Evolutionary conservation across 1,140 invertebrate species (phyloP), one percentile per base, ranked within the genome.

Genomic region (Drosophila auraria): DNA sequence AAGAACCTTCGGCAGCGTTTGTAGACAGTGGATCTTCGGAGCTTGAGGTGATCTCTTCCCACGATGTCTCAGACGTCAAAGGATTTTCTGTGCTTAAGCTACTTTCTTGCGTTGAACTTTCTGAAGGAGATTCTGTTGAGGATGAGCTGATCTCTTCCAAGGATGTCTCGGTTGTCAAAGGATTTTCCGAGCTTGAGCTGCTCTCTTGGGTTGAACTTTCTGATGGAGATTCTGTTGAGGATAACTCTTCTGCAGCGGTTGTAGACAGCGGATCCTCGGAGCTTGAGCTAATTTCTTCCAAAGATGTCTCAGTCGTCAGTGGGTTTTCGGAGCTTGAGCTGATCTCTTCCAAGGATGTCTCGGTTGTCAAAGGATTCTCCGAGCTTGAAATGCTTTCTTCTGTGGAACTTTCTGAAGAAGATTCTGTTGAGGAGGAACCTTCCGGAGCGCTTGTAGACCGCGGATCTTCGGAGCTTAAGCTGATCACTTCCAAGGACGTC

Each of bases 191-290:
- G n/a, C 56, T 58, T 14, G 11, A 57, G 5, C 5, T 14, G 8
- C 6, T 40, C 40, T 36, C 17, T 5, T 40, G n/a, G 0, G 57
- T 59, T 14, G 51, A 64, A 17, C 25, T 44, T 42, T 51, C 20
- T 14, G n/a, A n/a, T 2, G 57, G n/a, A 45, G 40, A 25, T 30
- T 59, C 60, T 9, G 36, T 56, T 12, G 36, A 42, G 5, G 61
- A 42, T 11, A 25, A 23, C 9, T 44, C 14, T 11, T 30, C 6
- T 0, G 27, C 1, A 14, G 51, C 17, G 30, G 6, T n/a, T 4
- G 51, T 53, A 2, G 50, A 53, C 3, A 27, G 8, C 7, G 54
- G 54, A 57, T 38, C 11, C 14, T 59, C 25, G 0, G 38, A 59
- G n/a, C 8, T 58, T 7, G 47, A 15, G 14, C 38, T 25, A 6